Percentiles rank a stretch among this genome's conserved stretches.
Evolutionary conservation across 2,888 invertebrate species (phyloP).

Genomic region (Alloscopus bannaensis): DNA sequence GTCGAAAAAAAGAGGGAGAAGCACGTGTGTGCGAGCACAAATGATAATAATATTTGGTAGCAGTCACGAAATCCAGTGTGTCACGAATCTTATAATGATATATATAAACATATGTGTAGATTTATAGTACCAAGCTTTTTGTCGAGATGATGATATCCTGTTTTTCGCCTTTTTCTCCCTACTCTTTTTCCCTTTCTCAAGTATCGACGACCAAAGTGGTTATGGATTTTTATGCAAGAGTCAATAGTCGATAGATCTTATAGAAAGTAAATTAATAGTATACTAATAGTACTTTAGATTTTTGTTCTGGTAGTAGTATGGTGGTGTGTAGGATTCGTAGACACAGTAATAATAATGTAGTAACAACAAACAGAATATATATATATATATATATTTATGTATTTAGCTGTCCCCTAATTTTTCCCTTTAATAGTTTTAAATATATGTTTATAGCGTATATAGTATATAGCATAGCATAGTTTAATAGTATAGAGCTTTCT

Average conservation of each 20-base stretch:
- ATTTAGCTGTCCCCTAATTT: conserved; percentile 52
- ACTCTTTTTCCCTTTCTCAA: not conserved
- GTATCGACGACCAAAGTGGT: conserved; percentile 10
- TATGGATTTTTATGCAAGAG: conserved; percentile 17
- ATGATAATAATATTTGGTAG: too few relatives aligned
- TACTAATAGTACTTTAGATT: conserved; percentile 32
- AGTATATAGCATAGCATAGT: too few relatives aligned
- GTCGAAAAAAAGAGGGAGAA: too few relatives aligned
- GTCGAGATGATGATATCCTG: too few relatives aligned
- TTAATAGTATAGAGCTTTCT: too few relatives aligned
- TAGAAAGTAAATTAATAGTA: conserved; percentile 33
- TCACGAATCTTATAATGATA: conserved; percentile 5
- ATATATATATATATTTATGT: too few relatives aligned
- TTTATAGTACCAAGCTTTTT: too few relatives aligned
- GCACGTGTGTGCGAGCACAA: too few relatives aligned
- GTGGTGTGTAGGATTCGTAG: too few relatives aligned
- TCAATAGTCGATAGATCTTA: conserved; percentile 9
- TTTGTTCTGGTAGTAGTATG: conserved; percentile 31
- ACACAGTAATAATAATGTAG: conserved; percentile 46
- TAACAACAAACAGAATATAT: conserved; percentile 53
- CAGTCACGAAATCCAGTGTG: too few relatives aligned
- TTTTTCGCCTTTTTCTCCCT: conserved; percentile 2
- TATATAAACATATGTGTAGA: too few relatives aligned
- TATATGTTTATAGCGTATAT: conserved; percentile 9
- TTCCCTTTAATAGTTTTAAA: conserved; percentile 23